A percentile compares a stretch with the other conserved stretches of the same genome.
Evolutionary conservation across 2,888 invertebrate species (phyloP).

Genomic region (Microctonus brassicae): DNA sequence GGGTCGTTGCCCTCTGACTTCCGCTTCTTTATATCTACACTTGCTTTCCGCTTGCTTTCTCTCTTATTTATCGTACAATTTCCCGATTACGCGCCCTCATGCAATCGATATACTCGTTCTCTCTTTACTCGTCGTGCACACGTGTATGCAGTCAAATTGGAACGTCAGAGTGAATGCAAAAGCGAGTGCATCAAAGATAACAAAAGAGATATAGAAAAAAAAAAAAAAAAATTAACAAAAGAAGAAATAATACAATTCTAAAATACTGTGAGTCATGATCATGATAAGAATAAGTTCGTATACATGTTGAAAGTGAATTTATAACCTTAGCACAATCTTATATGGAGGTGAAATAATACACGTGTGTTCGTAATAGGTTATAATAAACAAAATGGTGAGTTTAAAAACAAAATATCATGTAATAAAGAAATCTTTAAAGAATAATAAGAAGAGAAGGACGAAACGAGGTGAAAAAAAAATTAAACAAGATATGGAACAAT

Average conservation of each 20-base stretch:
- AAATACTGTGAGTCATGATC: neutral
- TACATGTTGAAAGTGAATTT: slow-evolving; percentile 1
- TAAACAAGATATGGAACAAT: neutral
- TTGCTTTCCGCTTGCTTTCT: slow-evolving; percentile 3
- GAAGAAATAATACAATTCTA: slow-evolving; percentile 1
- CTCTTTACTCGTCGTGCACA: slow-evolving; percentile 15
- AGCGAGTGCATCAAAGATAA: neutral
- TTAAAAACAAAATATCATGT: neutral
- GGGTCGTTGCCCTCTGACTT: slow-evolving; percentile 36
- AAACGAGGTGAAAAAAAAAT: slow-evolving; percentile 6
- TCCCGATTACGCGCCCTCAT: slow-evolving; percentile 37
- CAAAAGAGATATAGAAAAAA: neutral
- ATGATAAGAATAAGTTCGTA: neutral
- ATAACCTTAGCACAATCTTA: neutral
- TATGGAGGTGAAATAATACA: neutral
- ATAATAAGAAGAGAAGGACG: neutral
- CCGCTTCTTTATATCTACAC: slow-evolving; percentile 27
- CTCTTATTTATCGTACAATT: slow-evolving; percentile 25
- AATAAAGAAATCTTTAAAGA: neutral
- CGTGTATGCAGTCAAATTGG: slow-evolving; percentile 24
- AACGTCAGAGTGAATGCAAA: slow-evolving; percentile 23
- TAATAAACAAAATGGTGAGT: slow-evolving; percentile 33
- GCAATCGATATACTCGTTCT: slow-evolving; percentile 36
- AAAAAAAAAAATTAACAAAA: neutral
- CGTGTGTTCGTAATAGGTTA: neutral